These are phyloP conservation scores for Microtus richardsoni DNA, from an alignment of 2,113 vertebrate species.

Conservation along the genomic window DNA sequence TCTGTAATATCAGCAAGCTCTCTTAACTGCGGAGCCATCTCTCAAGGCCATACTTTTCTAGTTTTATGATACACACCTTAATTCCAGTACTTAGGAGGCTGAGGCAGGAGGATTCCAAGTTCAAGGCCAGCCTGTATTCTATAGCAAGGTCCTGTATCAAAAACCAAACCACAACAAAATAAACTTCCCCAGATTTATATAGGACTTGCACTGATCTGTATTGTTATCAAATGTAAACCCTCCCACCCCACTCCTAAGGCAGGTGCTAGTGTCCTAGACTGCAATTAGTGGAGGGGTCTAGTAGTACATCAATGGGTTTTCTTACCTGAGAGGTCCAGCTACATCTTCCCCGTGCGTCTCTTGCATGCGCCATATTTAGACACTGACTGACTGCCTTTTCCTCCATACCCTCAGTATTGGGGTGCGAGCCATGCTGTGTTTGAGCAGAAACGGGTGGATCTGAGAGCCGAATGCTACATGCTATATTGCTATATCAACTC, in stretches of 20 bases:
- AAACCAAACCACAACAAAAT: background rate
- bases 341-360: conserved; percentile 84
- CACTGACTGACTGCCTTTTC: conserved; percentile 83
- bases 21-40: background rate
- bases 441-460: conserved; percentile 82
- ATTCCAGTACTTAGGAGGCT: background rate
- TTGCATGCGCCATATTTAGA: conserved; percentile 80
- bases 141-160: background rate
- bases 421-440: conserved; percentile 79
- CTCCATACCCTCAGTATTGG: conserved; percentile 79
- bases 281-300: conserved; percentile 27
- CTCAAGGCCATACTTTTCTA: background rate
- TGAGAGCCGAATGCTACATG: conserved; percentile 75
- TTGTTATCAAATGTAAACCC: background rate
- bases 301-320: conserved; percentile 43
- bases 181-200: background rate
- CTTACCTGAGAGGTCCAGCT: conserved; percentile 83
- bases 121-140: background rate
- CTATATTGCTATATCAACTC: conserved; percentile 60
- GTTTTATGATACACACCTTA: background rate
- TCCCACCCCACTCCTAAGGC: conserved; percentile 16
- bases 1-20: background rate
- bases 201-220: background rate
- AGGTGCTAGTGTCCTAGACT: conserved; percentile 5
- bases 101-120: background rate